Conservation (phyloP, 2,888 invertebrate genomes). For the Phlogophora meticulosa region DNA sequence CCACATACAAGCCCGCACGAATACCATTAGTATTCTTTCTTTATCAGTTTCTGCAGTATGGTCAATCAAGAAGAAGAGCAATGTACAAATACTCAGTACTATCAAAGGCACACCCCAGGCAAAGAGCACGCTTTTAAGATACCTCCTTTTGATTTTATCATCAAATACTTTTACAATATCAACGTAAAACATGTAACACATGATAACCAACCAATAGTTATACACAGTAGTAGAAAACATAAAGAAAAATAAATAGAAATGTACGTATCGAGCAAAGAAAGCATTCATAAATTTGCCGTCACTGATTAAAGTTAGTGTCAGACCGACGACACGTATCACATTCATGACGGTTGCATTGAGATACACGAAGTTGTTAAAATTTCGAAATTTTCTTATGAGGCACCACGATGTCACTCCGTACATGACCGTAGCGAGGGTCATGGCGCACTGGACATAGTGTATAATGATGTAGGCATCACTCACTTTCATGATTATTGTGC, state of each 20-base stretch:
- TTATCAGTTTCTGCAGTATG: background rate
- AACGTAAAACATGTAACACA: conserved; percentile 44
- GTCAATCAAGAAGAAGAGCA: background rate
- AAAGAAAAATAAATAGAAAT: background rate
- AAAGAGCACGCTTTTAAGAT: conserved; percentile 38
- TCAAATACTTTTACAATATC: conserved; percentile 45
- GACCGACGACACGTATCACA: conserved; percentile 9
- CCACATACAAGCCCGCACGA: background rate
- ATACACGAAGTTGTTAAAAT: conserved; percentile 43
- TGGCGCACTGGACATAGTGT: conserved; percentile 21
- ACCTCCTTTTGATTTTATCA: conserved; percentile 19
- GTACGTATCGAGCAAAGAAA: background rate
- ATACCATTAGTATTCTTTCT: background rate
- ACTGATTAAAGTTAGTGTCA: background rate
- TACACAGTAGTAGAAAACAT: conserved; percentile 1
- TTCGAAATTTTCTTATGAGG: conserved; percentile 22
- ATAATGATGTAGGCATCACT: background rate
- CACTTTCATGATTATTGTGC: background rate
- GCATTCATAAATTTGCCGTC: background rate
- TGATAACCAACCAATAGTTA: conserved; percentile 39
- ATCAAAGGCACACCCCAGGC: conserved; percentile 32
- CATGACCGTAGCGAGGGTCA: conserved; percentile 4
- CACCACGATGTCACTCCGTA: conserved; percentile 30
- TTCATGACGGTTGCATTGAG: conserved; percentile 23
- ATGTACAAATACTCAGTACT: background rate